Base-by-base conservation (phyloP, 2,888 invertebrate species). In the Tortrix viridana region DNA sequence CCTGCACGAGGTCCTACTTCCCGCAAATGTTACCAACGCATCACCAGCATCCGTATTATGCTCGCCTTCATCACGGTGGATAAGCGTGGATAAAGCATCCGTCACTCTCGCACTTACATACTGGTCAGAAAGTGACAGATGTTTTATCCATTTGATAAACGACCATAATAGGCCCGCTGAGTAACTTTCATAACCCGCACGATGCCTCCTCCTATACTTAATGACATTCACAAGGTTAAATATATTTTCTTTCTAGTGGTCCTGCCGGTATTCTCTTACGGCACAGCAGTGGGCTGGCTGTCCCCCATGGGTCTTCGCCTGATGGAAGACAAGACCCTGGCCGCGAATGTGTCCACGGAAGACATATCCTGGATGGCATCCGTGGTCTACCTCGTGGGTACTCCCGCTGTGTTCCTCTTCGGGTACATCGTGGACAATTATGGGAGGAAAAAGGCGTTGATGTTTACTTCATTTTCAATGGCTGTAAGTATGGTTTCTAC, bases 291-390 rank as follows among this genome's bases (percentile, higher is more conserved):
- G 0, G 94, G 93, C 6, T 94, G 93, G 93, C 81, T 93, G 44
- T 93, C 94, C 0, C 93, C 94, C 1, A 93, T 93, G 83, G 86
- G 93, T 0, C 85, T 90, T 0, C 81, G 85, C 22, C 85, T 94
- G n/a, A 88, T 92, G 84, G 89, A 92, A 0, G 72, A 79, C 1
- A 79, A 85, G 9, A 82, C 87, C 0, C 93, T 93, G 0, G 84
- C 92, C 0, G 73, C 83, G 0, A 71, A 74, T 5, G 84, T 94
- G 37, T 86, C 86, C 14, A 76, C 86, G 1, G 89, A 91, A 67
- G 85, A 89, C 63, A 83, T 93, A 60, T 93, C 93, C 22, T 93
- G 93, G 93, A 88, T 94, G 82, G 93, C 93, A 0, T 93, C 94
- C 0, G 86, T 93, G 1, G 87, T 93, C 12, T 93, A 93, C 74